Conservation (phyloP, 2,888 invertebrate genomes). For the Argynnis bischoffii region DNA sequence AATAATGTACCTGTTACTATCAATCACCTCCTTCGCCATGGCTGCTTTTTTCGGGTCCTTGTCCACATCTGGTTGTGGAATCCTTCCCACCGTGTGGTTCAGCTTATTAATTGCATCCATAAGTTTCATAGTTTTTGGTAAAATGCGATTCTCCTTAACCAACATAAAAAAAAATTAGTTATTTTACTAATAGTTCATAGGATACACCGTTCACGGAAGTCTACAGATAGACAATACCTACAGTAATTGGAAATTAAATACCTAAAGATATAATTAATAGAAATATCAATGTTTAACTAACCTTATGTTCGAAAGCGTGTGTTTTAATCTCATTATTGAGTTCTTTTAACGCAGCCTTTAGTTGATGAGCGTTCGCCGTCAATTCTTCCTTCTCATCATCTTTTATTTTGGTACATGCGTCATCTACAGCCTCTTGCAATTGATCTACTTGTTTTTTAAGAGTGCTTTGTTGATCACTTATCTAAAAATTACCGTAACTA, state of each 20-base stretch:
- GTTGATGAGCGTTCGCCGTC: constrained; percentile 16
- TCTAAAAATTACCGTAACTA: constrained; percentile 30
- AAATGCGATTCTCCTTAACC: constrained; percentile 30
- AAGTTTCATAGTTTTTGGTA: constrained; percentile 33
- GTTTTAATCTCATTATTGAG: background rate
- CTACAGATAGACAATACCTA: no score
- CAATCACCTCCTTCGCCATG: constrained; percentile 36
- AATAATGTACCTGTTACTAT: constrained; percentile 35
- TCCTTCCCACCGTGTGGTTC: constrained; percentile 29
- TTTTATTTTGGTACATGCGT: constrained; percentile 37
- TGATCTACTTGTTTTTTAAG: constrained; percentile 40
- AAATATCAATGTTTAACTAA: background rate
- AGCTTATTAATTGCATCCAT: constrained; percentile 35
- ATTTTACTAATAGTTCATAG: background rate
- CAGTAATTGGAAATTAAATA: background rate
- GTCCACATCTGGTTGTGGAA: constrained; percentile 24
- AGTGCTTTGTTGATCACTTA: constrained; percentile 37
- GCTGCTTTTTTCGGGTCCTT: constrained; percentile 26
- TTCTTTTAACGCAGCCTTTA: constrained; percentile 31
- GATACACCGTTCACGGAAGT: no score
- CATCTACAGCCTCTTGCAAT: constrained; percentile 41
- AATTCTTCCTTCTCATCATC: constrained; percentile 35
- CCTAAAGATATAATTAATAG: background rate
- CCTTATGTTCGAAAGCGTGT: background rate
- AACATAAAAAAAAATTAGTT: background rate